A percentile compares a stretch with the other conserved stretches of the same genome.
Evolutionary conservation across 2,888 invertebrate genomes (phyloP).

Genomic region (Erebia ligea): DNA sequence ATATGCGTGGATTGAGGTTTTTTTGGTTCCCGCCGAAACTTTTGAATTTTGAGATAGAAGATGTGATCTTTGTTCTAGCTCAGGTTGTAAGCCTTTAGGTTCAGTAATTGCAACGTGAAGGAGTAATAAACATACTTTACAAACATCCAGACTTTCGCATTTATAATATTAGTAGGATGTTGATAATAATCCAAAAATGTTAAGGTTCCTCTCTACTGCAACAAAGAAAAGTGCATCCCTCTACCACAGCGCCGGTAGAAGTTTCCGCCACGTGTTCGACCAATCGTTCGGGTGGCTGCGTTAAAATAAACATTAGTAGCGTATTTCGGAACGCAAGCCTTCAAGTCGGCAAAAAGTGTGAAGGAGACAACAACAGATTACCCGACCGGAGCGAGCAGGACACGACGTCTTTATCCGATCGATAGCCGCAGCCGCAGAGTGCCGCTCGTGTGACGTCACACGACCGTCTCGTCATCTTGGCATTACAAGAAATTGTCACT

Average conservation of each 20-base stretch:
- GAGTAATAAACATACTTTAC: no score
- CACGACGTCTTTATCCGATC: constrained; percentile 72
- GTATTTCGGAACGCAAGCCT: constrained; percentile 76
- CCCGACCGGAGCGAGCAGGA: constrained; percentile 64
- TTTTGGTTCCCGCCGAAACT: no score
- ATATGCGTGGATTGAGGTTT: no score
- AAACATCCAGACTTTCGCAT: no score
- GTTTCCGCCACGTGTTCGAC: constrained; percentile 68
- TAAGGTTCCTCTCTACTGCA: neutral
- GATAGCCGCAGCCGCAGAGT: constrained; percentile 84
- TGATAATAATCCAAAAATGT: neutral
- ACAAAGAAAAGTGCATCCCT: constrained; percentile 16
- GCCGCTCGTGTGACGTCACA: constrained; percentile 79
- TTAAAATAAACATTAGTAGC: constrained; percentile 83
- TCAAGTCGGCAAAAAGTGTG: constrained; percentile 63
- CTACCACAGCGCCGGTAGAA: constrained; percentile 17
- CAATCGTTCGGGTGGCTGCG: constrained; percentile 66
- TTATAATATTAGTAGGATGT: neutral
- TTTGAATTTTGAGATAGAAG: no score
- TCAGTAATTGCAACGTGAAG: no score
- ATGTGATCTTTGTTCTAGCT: no score
- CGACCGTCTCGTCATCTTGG: constrained; percentile 80
- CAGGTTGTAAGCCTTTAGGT: no score
- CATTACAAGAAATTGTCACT: constrained; percentile 78
- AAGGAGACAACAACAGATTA: constrained; percentile 59